Conservation (phyloP, 2,888 invertebrate species). For the Drosophila lacicola region DNA sequence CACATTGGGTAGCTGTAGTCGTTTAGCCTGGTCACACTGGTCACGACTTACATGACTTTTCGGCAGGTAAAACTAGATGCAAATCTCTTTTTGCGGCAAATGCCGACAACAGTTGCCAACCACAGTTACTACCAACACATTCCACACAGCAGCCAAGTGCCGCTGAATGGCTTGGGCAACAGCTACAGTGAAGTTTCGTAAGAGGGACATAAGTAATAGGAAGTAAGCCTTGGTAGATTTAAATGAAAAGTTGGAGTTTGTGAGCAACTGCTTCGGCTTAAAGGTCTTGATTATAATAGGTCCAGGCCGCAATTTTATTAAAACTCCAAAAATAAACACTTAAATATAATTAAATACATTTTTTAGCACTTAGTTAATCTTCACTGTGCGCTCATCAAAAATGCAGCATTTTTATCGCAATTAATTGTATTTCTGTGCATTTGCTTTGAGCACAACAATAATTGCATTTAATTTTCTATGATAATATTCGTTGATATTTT, state of each 20-base stretch:
- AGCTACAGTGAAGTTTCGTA: slow-evolving; percentile 30
- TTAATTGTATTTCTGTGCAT: slow-evolving; percentile 55
- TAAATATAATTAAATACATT: neutral
- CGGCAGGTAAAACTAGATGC: slow-evolving; percentile 61
- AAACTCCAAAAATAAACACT: neutral
- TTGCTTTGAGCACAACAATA: slow-evolving; percentile 49
- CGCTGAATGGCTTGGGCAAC: slow-evolving; percentile 15
- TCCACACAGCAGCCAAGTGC: slow-evolving; percentile 22
- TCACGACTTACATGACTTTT: slow-evolving; percentile 70
- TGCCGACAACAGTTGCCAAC: slow-evolving; percentile 42
- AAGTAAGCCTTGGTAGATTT: no score
- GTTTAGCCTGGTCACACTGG: slow-evolving; percentile 39
- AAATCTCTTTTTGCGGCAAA: slow-evolving; percentile 52
- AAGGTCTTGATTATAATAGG: no score
- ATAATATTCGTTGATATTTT: slow-evolving; percentile 61
- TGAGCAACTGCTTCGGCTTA: no score
- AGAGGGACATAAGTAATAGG: neutral
- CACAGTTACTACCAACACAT: slow-evolving; percentile 18
- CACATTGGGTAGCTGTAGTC: slow-evolving; percentile 20
- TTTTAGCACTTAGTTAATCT: neutral
- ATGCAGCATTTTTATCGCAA: slow-evolving; percentile 41
- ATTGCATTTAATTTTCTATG: slow-evolving; percentile 59
- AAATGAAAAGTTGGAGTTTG: no score
- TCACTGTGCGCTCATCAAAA: slow-evolving; percentile 20
- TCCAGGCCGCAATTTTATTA: no score